phyloP scores from a whole-genome alignment of 1,140 invertebrate genomes.

The Goniozus legneri region DNA sequence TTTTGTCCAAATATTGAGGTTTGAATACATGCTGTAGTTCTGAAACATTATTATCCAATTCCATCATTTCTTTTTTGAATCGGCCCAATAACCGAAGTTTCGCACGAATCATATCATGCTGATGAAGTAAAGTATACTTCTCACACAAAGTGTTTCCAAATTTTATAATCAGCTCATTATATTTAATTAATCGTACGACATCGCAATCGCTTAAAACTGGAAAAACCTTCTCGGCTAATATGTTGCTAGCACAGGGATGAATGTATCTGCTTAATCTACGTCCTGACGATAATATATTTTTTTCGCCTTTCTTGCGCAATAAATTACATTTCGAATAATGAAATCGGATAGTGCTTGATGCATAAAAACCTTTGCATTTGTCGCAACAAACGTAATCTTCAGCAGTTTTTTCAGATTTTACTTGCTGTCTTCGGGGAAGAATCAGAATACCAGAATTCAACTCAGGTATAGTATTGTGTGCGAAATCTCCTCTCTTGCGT shows the following conservation, averaged over 20 bases:
- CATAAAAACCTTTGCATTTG: conserved; percentile 4
- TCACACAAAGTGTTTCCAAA: conserved; percentile 15
- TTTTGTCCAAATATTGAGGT: conserved; percentile 2
- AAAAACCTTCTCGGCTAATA: conserved; percentile 5
- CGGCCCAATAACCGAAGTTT: conserved; percentile 11
- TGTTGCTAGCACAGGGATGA: neutral
- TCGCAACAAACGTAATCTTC: conserved; percentile 5
- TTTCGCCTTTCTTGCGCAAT: neutral
- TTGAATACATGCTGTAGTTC: conserved; percentile 2
- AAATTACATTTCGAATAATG: neutral
- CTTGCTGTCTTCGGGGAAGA: too few relatives aligned
- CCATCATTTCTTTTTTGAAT: neutral
- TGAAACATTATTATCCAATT: conserved; percentile 1
- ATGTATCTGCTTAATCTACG: neutral
- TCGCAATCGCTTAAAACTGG: conserved; percentile 17
- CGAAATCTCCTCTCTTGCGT: too few relatives aligned
- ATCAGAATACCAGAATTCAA: too few relatives aligned
- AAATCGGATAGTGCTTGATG: neutral
- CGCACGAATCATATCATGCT: conserved; percentile 13
- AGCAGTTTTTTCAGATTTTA: too few relatives aligned
- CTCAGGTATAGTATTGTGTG: too few relatives aligned
- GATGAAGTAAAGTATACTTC: conserved; percentile 13
- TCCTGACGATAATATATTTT: neutral
- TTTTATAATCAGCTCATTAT: conserved; percentile 19
- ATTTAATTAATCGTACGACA: conserved; percentile 15